phyloP scores from a whole-genome alignment of 2,888 invertebrate genomes.

The Lasius fuliginosus region DNA sequence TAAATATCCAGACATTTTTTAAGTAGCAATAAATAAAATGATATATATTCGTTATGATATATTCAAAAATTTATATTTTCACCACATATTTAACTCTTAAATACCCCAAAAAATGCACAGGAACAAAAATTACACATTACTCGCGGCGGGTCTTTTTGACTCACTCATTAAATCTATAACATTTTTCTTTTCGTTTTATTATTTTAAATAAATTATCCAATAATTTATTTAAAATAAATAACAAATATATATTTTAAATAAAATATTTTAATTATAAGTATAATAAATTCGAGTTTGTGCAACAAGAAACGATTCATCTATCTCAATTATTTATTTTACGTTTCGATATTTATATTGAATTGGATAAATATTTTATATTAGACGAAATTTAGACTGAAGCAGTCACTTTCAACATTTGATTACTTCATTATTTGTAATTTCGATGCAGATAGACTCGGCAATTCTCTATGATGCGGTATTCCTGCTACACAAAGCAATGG shows the following conservation, averaged over 20 bases:
- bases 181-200: not conserved
- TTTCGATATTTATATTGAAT: not conserved
- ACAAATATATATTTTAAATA: not conserved
- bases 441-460: conserved; percentile 90
- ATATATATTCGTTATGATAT: not conserved
- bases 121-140: not conserved
- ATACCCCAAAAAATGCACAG: not conserved
- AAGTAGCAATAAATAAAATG: not conserved
- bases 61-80: not conserved
- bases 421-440: not conserved
- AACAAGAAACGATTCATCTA: not conserved
- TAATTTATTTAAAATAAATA: not conserved
- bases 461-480: conserved; percentile 94
- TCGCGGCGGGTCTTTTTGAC: not conserved
- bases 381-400: not conserved
- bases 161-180: not conserved
- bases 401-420: not conserved
- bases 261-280: conserved; percentile 3
- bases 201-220: not conserved
- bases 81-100: not conserved
- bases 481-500: conserved; percentile 92
- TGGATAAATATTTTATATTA: conserved; percentile 6
- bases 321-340: not conserved
- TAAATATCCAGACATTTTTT: conserved; percentile 48
- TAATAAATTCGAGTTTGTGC: not conserved